Base-by-base conservation (phyloP, 2,888 invertebrate genomes). In the Yponomeuta sedellus region DNA sequence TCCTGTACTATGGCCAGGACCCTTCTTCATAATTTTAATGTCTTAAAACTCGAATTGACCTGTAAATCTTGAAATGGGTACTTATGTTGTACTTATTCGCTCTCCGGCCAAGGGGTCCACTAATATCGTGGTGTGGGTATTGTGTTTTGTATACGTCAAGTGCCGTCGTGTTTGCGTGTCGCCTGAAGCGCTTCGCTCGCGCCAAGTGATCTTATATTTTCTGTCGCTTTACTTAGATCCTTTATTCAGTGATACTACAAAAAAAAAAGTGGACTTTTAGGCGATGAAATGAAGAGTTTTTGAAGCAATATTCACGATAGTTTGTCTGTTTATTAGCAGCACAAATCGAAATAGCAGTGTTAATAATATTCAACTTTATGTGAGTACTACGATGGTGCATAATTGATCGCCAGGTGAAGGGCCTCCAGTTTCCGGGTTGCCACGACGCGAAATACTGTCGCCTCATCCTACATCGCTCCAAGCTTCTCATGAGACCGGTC, bases 401-500 rank as follows among this genome's bases (percentile, higher is more conserved):
- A 52, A 82, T 87, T 92, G 91, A 34, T 28, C 65, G 65, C 20
- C 95, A 97, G 97, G 96, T 97, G 93, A 98, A 98, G 94, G 97
- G 97, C 92, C 94, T 97, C 92, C 96, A 96, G 95, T 97, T 97
- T 93, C 97, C 97, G 90, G 98, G 98, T 92, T 96, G 97, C 93
- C 96, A 97, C 93, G 97, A 97, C 94, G 95, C 97, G 88, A 94
- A 95, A 92, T 97, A 97, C 94, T 97, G 97, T 94, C 97, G 97
- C 89, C 96, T 97, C 94, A 96, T 98, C 91, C 94, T 98, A 93
- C 98, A 98, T 92, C 96, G 98, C 92, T 98, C 98, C 93, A 96
- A 97, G 92, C 96, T 97, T 93, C 96, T 98, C 92, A 95, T 98
- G 92, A 95, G 95, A 93, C 97, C 97, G 98, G 98, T 98, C 96